Base-by-base conservation (phyloP, 2,797 vertebrate species). In the Holocentrus rufus region DNA sequence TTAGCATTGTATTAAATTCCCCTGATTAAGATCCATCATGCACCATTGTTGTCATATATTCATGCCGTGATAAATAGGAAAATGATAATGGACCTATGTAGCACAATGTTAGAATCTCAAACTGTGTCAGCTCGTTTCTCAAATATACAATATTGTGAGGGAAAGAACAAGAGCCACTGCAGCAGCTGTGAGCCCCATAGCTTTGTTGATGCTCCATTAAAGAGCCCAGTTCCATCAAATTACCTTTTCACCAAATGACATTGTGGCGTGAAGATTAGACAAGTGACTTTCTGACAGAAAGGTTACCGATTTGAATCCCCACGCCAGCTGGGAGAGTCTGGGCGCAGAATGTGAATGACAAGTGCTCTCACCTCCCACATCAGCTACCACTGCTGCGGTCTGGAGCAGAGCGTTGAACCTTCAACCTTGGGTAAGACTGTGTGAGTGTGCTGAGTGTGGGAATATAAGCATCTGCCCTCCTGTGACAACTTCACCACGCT, bases 41-140 rank as follows among this genome's bases (percentile, higher is more conserved):
- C 22, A 18, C 22, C 10, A 15, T 23, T 62, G 39, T 62, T 62
- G 30, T 62, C 60, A 46, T 27, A 58, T 58, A 62, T 62, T 62
- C 39, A 47, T 47, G 14, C 42, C 4, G 7, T 30, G 60, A 2
- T 27, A 23, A 47, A 47, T 27, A 46, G 60, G 60, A 62, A 61
- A n/a, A 61, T 39, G 18, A 42, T 13, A 59, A 22, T 11, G 14
- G 25, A 25, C 34, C 15, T 17, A 42, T 42, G 57, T 36, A 4
- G 39, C 22, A 61, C 2, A 18, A 25, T 18, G 23, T 46, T 46
- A 7, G 17, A 61, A 58, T 34, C 31, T 34, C 7, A 34, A 34
- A 34, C 7, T 34, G 31, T 36, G 23, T n/a, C 30, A 36, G 18
- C 18, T 58, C 3, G 13, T 15, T 11, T 55, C 53, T 25, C 13